Percentiles rank a stretch among this genome's conserved stretches.
These are phyloP conservation scores for Pinctada fucata DNA, from an alignment of 2,888 invertebrate species.

Conservation along the genomic window DNA sequence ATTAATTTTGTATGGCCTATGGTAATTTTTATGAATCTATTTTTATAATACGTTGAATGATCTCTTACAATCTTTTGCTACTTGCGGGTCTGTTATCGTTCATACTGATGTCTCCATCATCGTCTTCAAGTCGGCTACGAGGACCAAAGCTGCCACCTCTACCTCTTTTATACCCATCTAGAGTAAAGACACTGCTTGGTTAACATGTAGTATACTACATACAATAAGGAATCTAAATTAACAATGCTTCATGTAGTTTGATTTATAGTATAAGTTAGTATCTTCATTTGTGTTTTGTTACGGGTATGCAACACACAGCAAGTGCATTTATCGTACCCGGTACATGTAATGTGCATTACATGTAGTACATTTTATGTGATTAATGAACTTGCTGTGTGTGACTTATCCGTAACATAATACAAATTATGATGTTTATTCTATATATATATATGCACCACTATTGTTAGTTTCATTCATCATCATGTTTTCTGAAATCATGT, in stretches of 20 bases:
- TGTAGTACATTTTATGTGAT: neutral
- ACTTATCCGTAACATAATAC: neutral
- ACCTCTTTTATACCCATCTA: constrained; percentile 12
- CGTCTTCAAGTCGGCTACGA: constrained; percentile 44
- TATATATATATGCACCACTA: too few relatives aligned
- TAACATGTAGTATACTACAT: neutral
- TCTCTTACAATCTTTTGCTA: constrained; percentile 46
- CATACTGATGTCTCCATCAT: constrained; percentile 56
- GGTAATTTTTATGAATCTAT: too few relatives aligned
- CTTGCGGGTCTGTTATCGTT: constrained; percentile 32
- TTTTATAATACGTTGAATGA: neutral
- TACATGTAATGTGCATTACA: neutral
- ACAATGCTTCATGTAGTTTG: neutral
- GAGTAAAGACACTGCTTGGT: neutral
- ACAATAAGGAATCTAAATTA: neutral
- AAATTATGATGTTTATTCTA: too few relatives aligned
- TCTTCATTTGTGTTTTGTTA: too few relatives aligned
- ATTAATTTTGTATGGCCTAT: too few relatives aligned
- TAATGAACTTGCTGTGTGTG: too few relatives aligned
- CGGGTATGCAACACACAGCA: too few relatives aligned
- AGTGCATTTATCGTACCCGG: too few relatives aligned
- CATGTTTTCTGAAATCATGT: too few relatives aligned
- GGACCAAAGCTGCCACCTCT: constrained; percentile 43
- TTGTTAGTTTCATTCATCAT: too few relatives aligned
- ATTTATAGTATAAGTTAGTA: neutral